Conservation (phyloP, 2,888 invertebrate species). For the Agrotis exclamationis region DNA sequence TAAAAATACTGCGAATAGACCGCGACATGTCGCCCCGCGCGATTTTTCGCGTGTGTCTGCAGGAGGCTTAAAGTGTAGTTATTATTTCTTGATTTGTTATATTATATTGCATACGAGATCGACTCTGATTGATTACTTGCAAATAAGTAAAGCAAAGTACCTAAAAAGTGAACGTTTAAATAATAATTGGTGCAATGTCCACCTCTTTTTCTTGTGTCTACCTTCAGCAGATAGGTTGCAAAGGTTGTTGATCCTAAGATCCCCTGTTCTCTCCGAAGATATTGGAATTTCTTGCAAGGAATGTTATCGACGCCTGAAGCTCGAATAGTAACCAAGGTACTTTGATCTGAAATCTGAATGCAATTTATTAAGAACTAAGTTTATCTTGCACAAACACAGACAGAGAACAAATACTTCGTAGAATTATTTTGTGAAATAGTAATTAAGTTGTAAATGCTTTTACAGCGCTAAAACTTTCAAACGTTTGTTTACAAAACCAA, state of each 20-base stretch:
- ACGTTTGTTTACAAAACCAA: background rate
- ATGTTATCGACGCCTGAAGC: conserved; percentile 10
- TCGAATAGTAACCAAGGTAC: background rate
- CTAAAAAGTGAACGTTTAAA: too few species aligned
- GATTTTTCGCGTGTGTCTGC: too few species aligned
- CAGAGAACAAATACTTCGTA: conserved; percentile 14
- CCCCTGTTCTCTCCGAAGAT: background rate
- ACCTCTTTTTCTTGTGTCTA: background rate
- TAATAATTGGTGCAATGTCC: too few species aligned
- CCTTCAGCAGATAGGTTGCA: background rate
- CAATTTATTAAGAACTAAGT: conserved; percentile 14
- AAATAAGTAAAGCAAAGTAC: too few species aligned
- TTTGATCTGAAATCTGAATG: background rate
- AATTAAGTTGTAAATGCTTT: conserved; percentile 3
- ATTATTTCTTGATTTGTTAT: too few species aligned
- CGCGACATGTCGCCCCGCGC: too few species aligned
- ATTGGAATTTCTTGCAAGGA: conserved; percentile 1
- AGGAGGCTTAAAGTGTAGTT: too few species aligned
- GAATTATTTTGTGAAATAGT: conserved; percentile 7
- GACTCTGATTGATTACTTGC: too few species aligned
- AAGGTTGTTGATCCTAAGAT: conserved; percentile 17
- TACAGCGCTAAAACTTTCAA: background rate
- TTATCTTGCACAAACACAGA: conserved; percentile 23
- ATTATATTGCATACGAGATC: too few species aligned
- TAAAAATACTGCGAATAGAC: too few species aligned